phyloP scores from a whole-genome alignment of 2,888 invertebrate genomes.

The Spisula solida region DNA sequence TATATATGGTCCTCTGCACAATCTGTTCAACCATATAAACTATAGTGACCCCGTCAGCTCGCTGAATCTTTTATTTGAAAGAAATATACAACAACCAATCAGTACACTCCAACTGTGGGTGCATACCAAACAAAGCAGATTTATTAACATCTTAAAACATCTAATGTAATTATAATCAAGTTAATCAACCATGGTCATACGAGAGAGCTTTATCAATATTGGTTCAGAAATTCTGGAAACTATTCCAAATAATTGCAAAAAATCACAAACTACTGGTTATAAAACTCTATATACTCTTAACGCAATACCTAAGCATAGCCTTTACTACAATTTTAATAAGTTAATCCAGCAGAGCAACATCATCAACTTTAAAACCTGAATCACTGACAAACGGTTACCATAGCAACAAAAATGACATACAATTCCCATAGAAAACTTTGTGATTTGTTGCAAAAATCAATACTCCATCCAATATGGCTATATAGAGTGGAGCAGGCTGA shows the following conservation, averaged over 20 bases:
- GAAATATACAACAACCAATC: too few relatives aligned
- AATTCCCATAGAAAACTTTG: conserved; percentile 57
- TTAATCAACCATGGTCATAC: background rate
- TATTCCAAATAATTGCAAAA: background rate
- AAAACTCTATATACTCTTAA: too few relatives aligned
- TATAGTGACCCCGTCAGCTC: too few relatives aligned
- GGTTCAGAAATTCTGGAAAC: background rate
- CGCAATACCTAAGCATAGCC: background rate
- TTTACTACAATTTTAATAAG: background rate
- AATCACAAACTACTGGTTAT: background rate
- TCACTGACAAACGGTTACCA: conserved; percentile 43
- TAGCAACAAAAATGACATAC: conserved; percentile 53
- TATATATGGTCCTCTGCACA: too few relatives aligned
- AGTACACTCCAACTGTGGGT: too few relatives aligned
- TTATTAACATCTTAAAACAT: background rate
- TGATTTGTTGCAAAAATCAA: conserved; percentile 60
- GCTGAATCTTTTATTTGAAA: too few relatives aligned
- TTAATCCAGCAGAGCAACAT: background rate
- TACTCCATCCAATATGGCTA: conserved; percentile 35
- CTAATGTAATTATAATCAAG: background rate
- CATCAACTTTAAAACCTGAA: conserved; percentile 10
- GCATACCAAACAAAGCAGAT: background rate
- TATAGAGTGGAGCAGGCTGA: background rate
- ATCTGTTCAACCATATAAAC: too few relatives aligned
- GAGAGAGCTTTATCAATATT: background rate